Conservation (phyloP, 2,797 vertebrate species). For the Heteromormyrus szaboi region DNA sequence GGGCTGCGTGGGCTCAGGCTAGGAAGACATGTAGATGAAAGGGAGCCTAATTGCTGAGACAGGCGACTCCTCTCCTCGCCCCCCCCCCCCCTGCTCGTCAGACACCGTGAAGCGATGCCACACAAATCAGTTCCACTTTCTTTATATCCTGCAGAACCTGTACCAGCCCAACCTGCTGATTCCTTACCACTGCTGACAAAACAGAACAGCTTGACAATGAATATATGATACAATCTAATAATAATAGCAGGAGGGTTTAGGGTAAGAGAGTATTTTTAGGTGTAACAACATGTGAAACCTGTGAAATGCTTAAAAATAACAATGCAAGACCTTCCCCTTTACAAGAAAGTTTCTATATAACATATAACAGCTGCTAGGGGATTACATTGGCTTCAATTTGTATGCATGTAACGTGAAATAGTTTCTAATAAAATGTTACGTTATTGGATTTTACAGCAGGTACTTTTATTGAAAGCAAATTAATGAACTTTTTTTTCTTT, state of each 20-base stretch:
- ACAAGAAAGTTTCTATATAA: neutral
- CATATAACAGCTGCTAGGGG: neutral
- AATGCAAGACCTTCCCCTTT: neutral
- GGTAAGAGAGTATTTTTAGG: neutral
- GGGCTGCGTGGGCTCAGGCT: neutral
- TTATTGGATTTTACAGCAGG: neutral
- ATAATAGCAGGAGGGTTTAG: neutral
- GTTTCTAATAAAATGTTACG: neutral
- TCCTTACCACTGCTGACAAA: neutral
- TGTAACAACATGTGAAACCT: neutral
- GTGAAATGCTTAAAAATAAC: neutral
- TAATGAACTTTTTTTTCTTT: neutral
- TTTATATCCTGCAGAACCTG: neutral
- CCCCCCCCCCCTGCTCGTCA: neutral
- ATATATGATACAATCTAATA: neutral
- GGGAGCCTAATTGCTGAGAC: neutral
- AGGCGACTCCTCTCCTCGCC: neutral
- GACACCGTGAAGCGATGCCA: neutral
- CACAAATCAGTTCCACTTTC: neutral
- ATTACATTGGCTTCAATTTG: neutral
- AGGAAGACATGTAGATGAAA: neutral
- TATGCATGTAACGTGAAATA: neutral
- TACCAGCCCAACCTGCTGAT: neutral
- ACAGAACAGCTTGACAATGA: neutral
- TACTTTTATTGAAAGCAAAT: slow-evolving; percentile 3